Percentiles rank a stretch among this genome's conserved stretches.
phyloP scores from a whole-genome alignment of 2,797 vertebrate genomes.

The Falco concolor region DNA sequence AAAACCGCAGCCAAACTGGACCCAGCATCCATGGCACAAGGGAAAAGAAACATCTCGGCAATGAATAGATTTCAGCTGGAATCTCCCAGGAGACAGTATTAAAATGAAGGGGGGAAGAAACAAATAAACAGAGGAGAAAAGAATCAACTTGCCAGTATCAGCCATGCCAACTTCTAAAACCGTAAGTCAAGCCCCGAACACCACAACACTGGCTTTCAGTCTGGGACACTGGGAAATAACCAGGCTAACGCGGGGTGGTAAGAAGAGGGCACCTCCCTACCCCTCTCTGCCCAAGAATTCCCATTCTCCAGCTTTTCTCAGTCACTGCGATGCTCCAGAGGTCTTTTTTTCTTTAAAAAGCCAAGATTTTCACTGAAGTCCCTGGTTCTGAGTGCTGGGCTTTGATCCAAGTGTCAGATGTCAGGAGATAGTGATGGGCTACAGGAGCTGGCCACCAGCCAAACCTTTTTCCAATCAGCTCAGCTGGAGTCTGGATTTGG shows the following conservation, averaged over 20 bases:
- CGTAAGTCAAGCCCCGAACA: neutral
- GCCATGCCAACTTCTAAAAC: neutral
- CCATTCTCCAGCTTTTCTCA: neutral
- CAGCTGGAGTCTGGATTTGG: neutral
- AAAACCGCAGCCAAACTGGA: neutral
- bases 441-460: neutral
- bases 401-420: neutral
- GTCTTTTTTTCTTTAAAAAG: neutral
- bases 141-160: neutral
- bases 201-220: neutral
- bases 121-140: slow-evolving; percentile 14
- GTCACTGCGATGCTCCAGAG: neutral
- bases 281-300: neutral
- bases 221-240: neutral
- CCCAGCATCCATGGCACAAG: accelerated
- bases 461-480: neutral
- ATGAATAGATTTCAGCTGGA: slow-evolving; percentile 4
- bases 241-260: accelerated
- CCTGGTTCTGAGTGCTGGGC: neutral
- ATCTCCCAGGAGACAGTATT: slow-evolving; percentile 30
- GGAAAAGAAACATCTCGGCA: slow-evolving; percentile 24
- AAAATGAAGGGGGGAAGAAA: slow-evolving; percentile 28
- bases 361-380: neutral
- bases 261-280: neutral
- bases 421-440: neutral